Conservation (phyloP, 2,113 vertebrate species). For the Semicossyphus pulcher region DNA sequence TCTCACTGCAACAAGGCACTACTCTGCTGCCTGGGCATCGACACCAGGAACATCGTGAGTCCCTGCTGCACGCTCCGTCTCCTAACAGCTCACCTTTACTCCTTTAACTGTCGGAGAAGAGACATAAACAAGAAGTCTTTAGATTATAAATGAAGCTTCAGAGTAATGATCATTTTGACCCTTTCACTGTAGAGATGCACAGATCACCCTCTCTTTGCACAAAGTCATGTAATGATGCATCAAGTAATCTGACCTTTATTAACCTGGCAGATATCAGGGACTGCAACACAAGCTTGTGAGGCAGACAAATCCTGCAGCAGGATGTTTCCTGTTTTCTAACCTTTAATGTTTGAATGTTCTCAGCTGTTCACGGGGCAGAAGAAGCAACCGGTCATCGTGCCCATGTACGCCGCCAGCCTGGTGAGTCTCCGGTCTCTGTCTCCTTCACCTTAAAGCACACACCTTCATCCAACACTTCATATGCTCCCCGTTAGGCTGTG, state of each 20-base stretch:
- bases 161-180: background rate
- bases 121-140: too few species aligned
- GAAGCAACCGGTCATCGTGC: conserved; percentile 98
- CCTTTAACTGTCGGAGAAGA: too few species aligned
- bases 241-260: background rate
- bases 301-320: background rate
- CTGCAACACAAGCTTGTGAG: background rate
- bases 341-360: background rate
- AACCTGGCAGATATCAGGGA: background rate
- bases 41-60: conserved; percentile 98
- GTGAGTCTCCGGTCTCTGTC: conserved; percentile 83
- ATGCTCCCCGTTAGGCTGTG: too few species aligned
- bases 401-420: conserved; percentile 98
- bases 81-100: too few species aligned
- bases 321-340: background rate
- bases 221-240: background rate
- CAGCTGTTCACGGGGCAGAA: conserved; percentile 99
- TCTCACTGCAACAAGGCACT: conserved; percentile 98
- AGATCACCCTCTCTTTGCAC: background rate
- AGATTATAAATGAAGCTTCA: background rate
- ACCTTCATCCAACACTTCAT: background rate
- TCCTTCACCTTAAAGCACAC: background rate
- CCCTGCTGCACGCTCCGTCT: too few species aligned
- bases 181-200: background rate
- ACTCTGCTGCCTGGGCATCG: conserved; percentile 95